Base-by-base conservation (phyloP, 2,797 vertebrate species). In the Neosilurus hyrtlii region DNA sequence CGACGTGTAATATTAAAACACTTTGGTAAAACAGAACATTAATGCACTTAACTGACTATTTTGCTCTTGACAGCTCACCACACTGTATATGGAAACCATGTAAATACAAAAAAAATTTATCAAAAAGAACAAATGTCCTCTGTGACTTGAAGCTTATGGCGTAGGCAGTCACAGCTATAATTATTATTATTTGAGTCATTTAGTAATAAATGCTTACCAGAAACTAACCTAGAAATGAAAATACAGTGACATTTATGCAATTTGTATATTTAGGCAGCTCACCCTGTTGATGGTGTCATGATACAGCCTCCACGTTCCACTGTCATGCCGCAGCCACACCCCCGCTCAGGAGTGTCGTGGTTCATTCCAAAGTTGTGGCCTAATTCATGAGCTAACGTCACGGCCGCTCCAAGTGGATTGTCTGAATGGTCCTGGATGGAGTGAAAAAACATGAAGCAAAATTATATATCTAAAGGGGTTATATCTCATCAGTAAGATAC, bases 351-450 rank as follows among this genome's bases (percentile, higher is more conserved):
- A 0, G 97, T 99, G 89, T 99, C 98, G 0, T 99, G 98, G 89
- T 99, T 99, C 98, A 99, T 99, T 11, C 98, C 98, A 74, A 99
- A 98, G 85, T 99, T 99, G 94, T 99, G 98, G 57, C 98, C 98
- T 66, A 99, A 94, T 82, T 99, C 98, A 0, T 99, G 98, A 52
- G 98, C 98, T 91, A 99, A 90, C 0, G 98, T 99, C 83, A 99
- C 98, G 0, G 98, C 98, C 0, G 97, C 97, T 0, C 98, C 98
- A 2, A 99, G 92, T 30, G 98, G 97, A 87, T 96, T 98, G 86
- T 98, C 97, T 0, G 98, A 97, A 89, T 99, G 97, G 88, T 99
- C 98, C 98, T 99, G 77, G 4, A 90, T 52, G n/a, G 26, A 62
- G 49, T 18, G 57, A 68, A 51, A 78, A 78, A 82, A 62, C 14